These are phyloP conservation scores for Tetragonula clypearis DNA, from an alignment of 1,140 invertebrate species.

Conservation along the genomic window DNA sequence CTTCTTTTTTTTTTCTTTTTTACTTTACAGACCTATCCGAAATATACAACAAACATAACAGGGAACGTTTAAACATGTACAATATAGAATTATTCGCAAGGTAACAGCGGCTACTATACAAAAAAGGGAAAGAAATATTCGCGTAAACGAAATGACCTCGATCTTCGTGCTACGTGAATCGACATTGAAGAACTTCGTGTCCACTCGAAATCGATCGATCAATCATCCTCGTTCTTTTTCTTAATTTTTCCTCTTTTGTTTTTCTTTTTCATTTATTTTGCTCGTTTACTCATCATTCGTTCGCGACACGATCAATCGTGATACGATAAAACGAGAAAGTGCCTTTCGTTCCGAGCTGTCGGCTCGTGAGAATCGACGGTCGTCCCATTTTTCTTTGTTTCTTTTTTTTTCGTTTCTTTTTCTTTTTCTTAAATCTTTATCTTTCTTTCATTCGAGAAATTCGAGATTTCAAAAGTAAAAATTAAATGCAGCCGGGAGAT, in stretches of 20 bases:
- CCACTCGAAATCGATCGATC: conserved; percentile 34
- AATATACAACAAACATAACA: conserved; percentile 61
- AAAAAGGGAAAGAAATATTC: conserved; percentile 18
- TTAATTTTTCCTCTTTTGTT: background rate
- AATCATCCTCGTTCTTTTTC: background rate
- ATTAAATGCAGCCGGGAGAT: conserved; percentile 73
- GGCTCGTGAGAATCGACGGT: conserved; percentile 21
- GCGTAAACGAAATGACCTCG: conserved; percentile 25
- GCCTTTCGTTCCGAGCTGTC: conserved; percentile 26
- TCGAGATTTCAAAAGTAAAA: conserved; percentile 57
- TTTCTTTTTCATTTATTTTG: background rate
- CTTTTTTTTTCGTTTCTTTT: background rate
- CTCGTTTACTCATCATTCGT: conserved; percentile 5
- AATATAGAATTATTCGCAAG: conserved; percentile 51
- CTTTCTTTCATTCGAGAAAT: conserved; percentile 22
- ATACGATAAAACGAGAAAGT: conserved; percentile 58
- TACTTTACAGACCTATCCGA: conserved; percentile 44
- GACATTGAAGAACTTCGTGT: conserved; percentile 6
- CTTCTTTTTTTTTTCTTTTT: background rate
- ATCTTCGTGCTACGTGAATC: conserved; percentile 1
- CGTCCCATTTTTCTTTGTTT: conserved; percentile 12
- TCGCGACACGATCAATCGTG: conserved; percentile 53
- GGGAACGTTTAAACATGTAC: conserved; percentile 55
- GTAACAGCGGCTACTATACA: conserved; percentile 52
- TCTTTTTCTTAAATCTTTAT: background rate